Base-by-base conservation (phyloP, 2,113 vertebrate species). In the Sardina pilchardus region DNA sequence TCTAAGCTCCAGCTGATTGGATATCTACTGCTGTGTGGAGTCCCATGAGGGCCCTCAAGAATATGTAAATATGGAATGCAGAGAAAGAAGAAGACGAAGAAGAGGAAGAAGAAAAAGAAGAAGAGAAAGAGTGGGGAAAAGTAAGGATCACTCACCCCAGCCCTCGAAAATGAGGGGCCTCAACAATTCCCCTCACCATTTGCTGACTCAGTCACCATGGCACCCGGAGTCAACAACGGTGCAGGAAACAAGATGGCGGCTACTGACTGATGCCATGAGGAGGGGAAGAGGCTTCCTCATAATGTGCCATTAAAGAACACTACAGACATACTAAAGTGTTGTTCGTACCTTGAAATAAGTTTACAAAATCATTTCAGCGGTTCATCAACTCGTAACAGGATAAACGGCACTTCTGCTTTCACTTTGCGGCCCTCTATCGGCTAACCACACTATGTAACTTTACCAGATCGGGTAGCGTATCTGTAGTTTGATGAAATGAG, bases 1-100 rank as follows among this genome's bases (percentile, higher is more conserved):
- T 3, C 36, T 87, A 88, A 92, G 87, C 91, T 88, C 84, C 87
- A 86, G 87, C 87, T 87, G 90, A 92, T 90, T 90, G 88, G 85
- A 92, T 90, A 86, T 44, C 36, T 87, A 89, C 88, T 85, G 87
- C 86, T 16, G 7, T 86, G 88, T 88, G 89, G 17, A 86, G 82
- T 21, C 81, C 30, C 48, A 17, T 10, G 24, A 36, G 81, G 39
- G 50, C 45, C 78, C 81, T 21, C 30, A 78, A 78, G 71, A 78
- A 78, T 78, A 78, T 78, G 71, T 5, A 78, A 36, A 78, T 36
- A 36, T 36, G 34, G 9, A 78, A 2, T 78, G 14, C 14, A 78
- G 71, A 78, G 12, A 34, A 78, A 78, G 26, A 36, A 34, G 10
- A 36, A 75, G 67, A 36, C 17, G 67, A 30, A 71, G 63, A 71